Conservation (phyloP, 2,797 vertebrate species). For the Potorous gilbertii region DNA sequence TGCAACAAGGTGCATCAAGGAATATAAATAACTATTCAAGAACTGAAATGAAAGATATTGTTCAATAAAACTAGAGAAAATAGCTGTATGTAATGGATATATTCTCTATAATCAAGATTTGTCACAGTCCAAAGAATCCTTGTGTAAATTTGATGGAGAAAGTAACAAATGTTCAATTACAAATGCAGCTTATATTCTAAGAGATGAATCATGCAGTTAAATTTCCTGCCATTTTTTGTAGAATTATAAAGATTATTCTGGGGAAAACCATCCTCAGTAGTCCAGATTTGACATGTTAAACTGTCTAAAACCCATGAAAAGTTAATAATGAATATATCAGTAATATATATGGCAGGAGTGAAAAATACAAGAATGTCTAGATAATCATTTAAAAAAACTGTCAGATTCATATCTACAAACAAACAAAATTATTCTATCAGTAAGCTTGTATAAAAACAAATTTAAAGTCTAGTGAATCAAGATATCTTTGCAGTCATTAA, state of each 20-base stretch:
- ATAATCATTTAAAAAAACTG: neutral
- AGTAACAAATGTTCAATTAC: neutral
- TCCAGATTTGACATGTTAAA: neutral
- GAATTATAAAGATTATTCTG: neutral
- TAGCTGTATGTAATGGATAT: neutral
- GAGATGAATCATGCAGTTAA: neutral
- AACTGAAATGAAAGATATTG: neutral
- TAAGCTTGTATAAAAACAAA: neutral
- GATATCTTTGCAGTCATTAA: neutral
- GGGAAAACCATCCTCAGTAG: neutral
- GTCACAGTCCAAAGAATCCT: neutral
- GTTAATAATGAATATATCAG: neutral
- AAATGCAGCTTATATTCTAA: neutral
- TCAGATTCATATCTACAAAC: neutral
- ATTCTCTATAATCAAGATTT: neutral
- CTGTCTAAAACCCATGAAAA: neutral
- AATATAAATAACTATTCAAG: neutral
- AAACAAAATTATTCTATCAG: neutral
- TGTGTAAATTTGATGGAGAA: neutral
- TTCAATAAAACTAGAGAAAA: neutral
- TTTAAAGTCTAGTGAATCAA: neutral
- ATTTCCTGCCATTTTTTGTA: neutral
- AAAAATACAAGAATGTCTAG: neutral
- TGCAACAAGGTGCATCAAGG: neutral
- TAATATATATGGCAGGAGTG: neutral